Base-by-base conservation (phyloP, 1,140 invertebrate species). In the Mercenaria mercenaria region DNA sequence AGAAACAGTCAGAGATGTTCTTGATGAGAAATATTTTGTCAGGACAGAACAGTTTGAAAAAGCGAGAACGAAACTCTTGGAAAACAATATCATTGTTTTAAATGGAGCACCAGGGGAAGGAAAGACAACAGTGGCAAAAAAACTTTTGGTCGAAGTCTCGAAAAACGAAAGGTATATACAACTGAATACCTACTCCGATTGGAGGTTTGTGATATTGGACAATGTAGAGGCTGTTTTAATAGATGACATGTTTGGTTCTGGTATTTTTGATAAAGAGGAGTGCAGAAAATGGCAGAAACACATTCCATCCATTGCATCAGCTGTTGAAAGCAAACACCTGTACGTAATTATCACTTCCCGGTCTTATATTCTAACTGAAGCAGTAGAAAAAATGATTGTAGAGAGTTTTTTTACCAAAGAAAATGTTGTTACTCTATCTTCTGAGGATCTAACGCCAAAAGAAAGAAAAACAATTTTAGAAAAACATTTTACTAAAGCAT, bases 81-180 rank as follows among this genome's bases (percentile, higher is more conserved):
- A 59, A 59, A 59, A 59, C 56, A 59, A n/a, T 6, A 59, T 59
- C 6, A 59, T 59, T 59, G 56, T 59, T n/a, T n/a, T 59, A 20
- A 59, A 59, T 59, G 56, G 56, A n/a, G 56, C 56, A n/a, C 56
- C 56, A 59, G 56, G 56, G 20, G 56, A 59, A 59, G 56, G 56
- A n/a, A 59, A 59, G 20, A 59, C 56, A 59, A 59, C 56, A 59
- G 26, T 59, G 6, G 56, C 56, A 20, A 59, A 59, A 6, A 59
- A 59, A 59, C 56, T 59, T 20, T 20, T 59, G 6, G 6, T 59
- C 4, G 23, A 59, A 59, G 56, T 59, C 4, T 20, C 26, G 20
- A n/a, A 6, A 59, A 59, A 26, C 23, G 10, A 59, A 20, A 59
- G 56, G 18, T 59, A 26, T 26, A 59, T 59, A 26, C 56, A 59